A percentile compares a stretch with the other conserved stretches of the same genome.
These are phyloP conservation scores for Caenorhabditis sinica DNA, from an alignment of 2,888 invertebrate species.

Conservation along the genomic window DNA sequence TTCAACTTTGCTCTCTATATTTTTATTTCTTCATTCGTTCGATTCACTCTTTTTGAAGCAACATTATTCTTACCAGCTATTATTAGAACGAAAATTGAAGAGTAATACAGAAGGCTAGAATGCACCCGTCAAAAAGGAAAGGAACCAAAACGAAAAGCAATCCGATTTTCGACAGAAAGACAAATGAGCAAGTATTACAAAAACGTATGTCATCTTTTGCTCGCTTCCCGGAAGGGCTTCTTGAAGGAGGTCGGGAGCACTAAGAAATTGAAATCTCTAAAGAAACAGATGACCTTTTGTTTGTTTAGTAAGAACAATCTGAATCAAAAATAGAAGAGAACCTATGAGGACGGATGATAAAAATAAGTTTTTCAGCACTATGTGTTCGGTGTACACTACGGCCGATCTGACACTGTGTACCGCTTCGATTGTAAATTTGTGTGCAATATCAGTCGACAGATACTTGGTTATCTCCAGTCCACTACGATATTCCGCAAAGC, in stretches of 20 bases:
- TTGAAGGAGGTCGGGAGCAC: conserved; percentile 31
- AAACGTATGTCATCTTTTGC: conserved; percentile 54
- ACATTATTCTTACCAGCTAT: not conserved
- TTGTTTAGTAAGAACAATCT: not conserved
- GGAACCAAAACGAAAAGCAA: conserved; percentile 13
- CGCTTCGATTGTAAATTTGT: conserved; percentile 86
- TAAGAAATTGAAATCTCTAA: conserved; percentile 12
- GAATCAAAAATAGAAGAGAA: not conserved
- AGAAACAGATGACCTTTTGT: not conserved
- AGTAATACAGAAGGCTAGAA: not conserved
- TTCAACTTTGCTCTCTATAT: not conserved
- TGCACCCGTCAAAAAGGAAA: not conserved
- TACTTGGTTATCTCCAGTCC: conserved; percentile 75
- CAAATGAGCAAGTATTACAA: conserved; percentile 65
- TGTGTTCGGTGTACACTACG: conserved; percentile 86
- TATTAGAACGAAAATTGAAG: conserved; percentile 12
- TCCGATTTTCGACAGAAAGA: conserved; percentile 54
- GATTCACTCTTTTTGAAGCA: not conserved
- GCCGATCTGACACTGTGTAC: conserved; percentile 86
- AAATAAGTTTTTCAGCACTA: conserved; percentile 57
- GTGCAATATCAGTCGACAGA: conserved; percentile 86
- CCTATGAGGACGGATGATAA: not conserved
- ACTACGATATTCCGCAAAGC: conserved; percentile 68
- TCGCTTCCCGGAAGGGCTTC: conserved; percentile 26
- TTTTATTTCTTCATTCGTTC: not conserved